Evolutionary conservation across 2,113 vertebrate genomes (phyloP).

Genomic region (Nasalis larvatus): DNA sequence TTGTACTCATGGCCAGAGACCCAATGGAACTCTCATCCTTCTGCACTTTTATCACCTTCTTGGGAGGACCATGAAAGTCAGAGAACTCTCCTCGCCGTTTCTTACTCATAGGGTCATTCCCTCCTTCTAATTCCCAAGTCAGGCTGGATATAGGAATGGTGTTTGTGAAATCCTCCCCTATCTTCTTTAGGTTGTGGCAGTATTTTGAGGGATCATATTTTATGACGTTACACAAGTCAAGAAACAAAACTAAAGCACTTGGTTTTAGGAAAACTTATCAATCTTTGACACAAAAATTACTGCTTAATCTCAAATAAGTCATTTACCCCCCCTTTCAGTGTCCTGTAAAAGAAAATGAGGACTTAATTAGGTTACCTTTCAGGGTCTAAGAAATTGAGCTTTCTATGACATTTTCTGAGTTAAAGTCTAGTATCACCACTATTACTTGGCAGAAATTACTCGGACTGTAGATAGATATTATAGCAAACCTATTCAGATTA

Average conservation of each 20-base stretch:
- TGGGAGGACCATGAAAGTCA: conserved; percentile 28
- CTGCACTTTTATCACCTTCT: conserved; percentile 61
- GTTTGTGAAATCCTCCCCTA: conserved; percentile 80
- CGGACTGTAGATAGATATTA: not conserved
- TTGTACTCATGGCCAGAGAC: not conserved
- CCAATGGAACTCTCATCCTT: not conserved
- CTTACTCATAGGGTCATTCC: conserved; percentile 86
- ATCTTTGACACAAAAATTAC: not conserved
- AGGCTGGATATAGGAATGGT: conserved; percentile 86
- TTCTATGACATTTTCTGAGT: not conserved
- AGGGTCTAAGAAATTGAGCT: not conserved
- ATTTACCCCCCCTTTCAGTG: not conserved
- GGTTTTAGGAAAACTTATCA: conserved; percentile 3
- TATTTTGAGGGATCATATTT: conserved; percentile 98
- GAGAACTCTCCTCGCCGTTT: conserved; percentile 90
- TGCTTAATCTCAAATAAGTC: not conserved
- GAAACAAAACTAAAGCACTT: conserved; percentile 59
- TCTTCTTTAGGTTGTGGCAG: conserved; percentile 94
- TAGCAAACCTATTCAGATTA: not conserved
- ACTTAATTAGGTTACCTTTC: not conserved
- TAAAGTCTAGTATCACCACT: not conserved
- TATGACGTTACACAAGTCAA: conserved; percentile 87
- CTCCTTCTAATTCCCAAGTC: conserved; percentile 90
- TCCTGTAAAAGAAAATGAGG: not conserved
- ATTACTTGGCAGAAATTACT: not conserved